Percentiles rank a stretch among this genome's conserved stretches.
phyloP scores from a whole-genome alignment of 2,888 invertebrate genomes.

The Brenthis ino region DNA sequence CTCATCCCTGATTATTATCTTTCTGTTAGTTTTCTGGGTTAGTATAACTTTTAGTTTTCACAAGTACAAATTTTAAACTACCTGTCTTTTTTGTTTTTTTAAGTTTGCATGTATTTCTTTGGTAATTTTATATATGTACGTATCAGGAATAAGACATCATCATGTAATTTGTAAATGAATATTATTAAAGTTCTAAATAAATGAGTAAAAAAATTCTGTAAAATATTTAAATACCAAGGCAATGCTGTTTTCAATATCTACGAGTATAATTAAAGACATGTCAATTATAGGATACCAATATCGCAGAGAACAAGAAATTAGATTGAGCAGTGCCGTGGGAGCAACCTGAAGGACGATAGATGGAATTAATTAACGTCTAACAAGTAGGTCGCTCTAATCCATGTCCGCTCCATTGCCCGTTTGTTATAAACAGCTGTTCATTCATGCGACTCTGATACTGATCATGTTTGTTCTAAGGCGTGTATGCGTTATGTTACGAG shows the following conservation, averaged over 20 bases:
- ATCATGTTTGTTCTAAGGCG: conserved; percentile 27
- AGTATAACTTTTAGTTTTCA: too few relatives aligned
- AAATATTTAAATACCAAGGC: not conserved
- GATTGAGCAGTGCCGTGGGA: conserved; percentile 40
- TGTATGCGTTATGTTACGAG: conserved; percentile 17
- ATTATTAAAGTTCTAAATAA: too few relatives aligned
- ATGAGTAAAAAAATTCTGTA: too few relatives aligned
- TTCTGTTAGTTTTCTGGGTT: too few relatives aligned
- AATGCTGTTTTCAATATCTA: not conserved
- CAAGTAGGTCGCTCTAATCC: conserved; percentile 44
- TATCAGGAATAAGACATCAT: too few relatives aligned
- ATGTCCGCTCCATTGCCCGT: conserved; percentile 41
- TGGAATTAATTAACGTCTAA: conserved; percentile 45
- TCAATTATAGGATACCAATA: conserved; percentile 30
- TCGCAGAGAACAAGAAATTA: conserved; percentile 29
- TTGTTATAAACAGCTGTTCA: conserved; percentile 39
- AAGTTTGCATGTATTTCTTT: too few relatives aligned
- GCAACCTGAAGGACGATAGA: conserved; percentile 43
- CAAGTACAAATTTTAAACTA: too few relatives aligned
- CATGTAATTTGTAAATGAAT: too few relatives aligned
- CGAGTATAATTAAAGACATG: conserved; percentile 4
- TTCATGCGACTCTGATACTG: conserved; percentile 37
- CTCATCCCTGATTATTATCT: too few relatives aligned
- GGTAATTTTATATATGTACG: too few relatives aligned
- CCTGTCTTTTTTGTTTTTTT: too few relatives aligned